Percentiles rank a stretch among this genome's conserved stretches.
These are phyloP conservation scores for Pseudomyrmex concolor DNA, from an alignment of 1,140 invertebrate species.

Conservation along the genomic window DNA sequence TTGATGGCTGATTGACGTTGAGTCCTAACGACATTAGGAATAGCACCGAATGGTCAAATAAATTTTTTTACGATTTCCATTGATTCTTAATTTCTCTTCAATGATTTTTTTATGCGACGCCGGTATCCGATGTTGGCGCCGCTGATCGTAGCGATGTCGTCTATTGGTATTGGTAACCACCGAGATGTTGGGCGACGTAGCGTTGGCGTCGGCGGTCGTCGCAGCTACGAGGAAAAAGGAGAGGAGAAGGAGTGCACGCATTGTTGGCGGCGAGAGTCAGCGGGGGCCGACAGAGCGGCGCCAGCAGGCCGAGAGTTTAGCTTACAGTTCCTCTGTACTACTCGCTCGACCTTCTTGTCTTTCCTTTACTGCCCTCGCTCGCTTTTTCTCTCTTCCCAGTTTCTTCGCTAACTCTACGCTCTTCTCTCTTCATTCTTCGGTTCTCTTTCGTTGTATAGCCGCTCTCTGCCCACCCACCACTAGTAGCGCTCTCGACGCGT, in stretches of 20 bases:
- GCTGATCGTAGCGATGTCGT: conserved; percentile 33
- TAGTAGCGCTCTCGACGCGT: conserved; percentile 25
- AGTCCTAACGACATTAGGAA: not conserved
- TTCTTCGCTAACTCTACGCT: conserved; percentile 30
- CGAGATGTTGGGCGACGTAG: conserved; percentile 45
- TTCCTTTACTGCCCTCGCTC: conserved; percentile 32
- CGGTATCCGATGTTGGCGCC: conserved; percentile 39
- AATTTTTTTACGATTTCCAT: conserved; percentile 20
- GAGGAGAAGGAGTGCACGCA: conserved; percentile 62
- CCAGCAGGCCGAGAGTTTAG: conserved; percentile 78
- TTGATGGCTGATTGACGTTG: not conserved
- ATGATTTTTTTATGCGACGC: conserved; percentile 37
- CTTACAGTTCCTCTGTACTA: conserved; percentile 64
- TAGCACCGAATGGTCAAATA: conserved; percentile 17
- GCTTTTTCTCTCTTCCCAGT: conserved; percentile 22
- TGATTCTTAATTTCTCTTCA: conserved; percentile 34
- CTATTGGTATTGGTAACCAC: conserved; percentile 43
- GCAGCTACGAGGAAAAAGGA: conserved; percentile 13
- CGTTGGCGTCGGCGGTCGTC: conserved; percentile 63
- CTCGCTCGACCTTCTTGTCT: conserved; percentile 48
- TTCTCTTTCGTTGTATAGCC: conserved; percentile 39
- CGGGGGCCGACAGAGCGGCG: conserved; percentile 81
- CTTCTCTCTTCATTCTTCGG: conserved; percentile 19
- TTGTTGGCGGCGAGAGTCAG: conserved; percentile 76
- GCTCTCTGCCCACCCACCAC: conserved; percentile 25